Evolutionary conservation across 1,140 invertebrate genomes (phyloP).

Genomic region (Megathymus violae): DNA sequence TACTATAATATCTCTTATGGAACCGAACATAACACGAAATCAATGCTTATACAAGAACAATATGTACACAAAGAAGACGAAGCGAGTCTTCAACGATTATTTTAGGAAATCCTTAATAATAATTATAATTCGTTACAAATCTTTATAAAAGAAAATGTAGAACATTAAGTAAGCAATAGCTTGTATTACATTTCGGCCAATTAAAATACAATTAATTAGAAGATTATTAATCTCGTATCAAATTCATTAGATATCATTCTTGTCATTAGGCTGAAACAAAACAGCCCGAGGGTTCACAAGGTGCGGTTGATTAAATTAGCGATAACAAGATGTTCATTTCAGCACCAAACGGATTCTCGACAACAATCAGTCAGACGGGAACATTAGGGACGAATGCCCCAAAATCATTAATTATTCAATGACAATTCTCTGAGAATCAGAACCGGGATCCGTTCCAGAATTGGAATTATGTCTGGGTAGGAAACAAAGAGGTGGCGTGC

Average conservation of each 20-base stretch:
- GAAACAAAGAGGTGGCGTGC: slow-evolving; percentile 52
- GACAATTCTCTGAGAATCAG: slow-evolving; percentile 54
- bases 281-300: slow-evolving; percentile 38
- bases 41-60: no score
- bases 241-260: slow-evolving; percentile 32
- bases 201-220: slow-evolving; percentile 24
- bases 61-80: no score
- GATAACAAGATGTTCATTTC: slow-evolving; percentile 51
- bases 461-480: slow-evolving; percentile 55
- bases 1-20: no score
- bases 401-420: slow-evolving; percentile 64
- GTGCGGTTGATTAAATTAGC: slow-evolving; percentile 56
- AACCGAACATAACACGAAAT: no score
- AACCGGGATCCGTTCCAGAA: slow-evolving; percentile 48
- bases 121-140: no score
- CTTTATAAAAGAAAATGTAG: no score
- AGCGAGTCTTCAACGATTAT: no score
- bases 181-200: no score
- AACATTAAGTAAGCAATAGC: no score
- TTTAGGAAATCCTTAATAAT: no score
- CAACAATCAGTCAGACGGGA: slow-evolving; percentile 44
- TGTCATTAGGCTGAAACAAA: slow-evolving; percentile 40
- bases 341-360: slow-evolving; percentile 46
- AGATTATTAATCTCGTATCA: slow-evolving; percentile 20
- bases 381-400: slow-evolving; percentile 44